Base-by-base conservation (phyloP, 2,797 vertebrate species). In the Hypotaenidia okinawae region DNA sequence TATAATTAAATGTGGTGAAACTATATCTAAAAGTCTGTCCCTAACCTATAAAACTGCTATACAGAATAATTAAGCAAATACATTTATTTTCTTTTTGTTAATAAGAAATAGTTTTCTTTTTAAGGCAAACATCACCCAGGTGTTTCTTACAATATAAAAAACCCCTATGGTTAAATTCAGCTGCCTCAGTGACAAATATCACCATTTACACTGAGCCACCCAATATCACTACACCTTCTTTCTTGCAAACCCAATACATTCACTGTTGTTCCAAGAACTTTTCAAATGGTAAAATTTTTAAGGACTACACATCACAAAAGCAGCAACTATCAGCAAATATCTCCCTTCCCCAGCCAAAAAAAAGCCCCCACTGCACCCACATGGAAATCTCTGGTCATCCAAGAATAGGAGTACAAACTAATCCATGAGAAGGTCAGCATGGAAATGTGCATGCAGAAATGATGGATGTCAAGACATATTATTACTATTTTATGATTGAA, bases 51-150 rank as follows among this genome's bases (percentile, higher is more conserved):
- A 55, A 91, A 73, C 37, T 78, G 41, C 39, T 87, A 49, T 11
- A 78, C 9, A 81, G 83, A 95, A 51, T 90, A 97, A 96, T 94
- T 90, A 74, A 91, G 79, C 66, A 92, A 43, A 43, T 43, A 9
- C 18, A 43, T 43, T 43, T 43, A 17, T 18, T 43, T 18, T 43
- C 43, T 43, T 18, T 43, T 43, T 43, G 43, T 18, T 43, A 43
- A 83, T 75, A 84, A 92, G 62, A 79, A 93, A 90, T 27, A 3
- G 10, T 70, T 63, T 86, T 79, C 27, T 62, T 88, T 93, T 93
- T 69, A 97, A 96, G 91, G 43, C 55, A 91, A 92, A 66, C 33
- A 76, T 63, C 72, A 92, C 59, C 73, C 62, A 80, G 66, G 76
- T 88, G 61, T 13, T 90, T 87, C 61, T 70, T 67, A 12, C 18